phyloP scores from a whole-genome alignment of 2,113 vertebrate species.

The Oryctolagus cuniculus region mOryCun1.1 NC_091432.1:41963501-41964000 shows the following conservation, averaged over 20 bases:
- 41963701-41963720: too few relatives aligned
- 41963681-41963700: neutral
- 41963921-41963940: neutral
- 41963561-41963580: neutral
- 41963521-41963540: neutral
- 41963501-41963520: neutral
- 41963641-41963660: neutral
- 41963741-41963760: neutral
- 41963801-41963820: neutral
- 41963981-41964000: too few relatives aligned
- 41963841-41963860: neutral
- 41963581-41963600: neutral
- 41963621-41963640: neutral
- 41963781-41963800: too few relatives aligned
- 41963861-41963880: neutral
- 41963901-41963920: neutral
- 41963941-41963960: too few relatives aligned
- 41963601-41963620: neutral
- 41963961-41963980: too few relatives aligned
- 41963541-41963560: neutral
- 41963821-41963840: neutral
- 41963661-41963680: neutral
- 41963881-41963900: neutral
- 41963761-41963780: neutral
- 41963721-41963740: neutral